Base-by-base conservation (phyloP, 1,140 invertebrate genomes). In the Drepana arcuata region DNA sequence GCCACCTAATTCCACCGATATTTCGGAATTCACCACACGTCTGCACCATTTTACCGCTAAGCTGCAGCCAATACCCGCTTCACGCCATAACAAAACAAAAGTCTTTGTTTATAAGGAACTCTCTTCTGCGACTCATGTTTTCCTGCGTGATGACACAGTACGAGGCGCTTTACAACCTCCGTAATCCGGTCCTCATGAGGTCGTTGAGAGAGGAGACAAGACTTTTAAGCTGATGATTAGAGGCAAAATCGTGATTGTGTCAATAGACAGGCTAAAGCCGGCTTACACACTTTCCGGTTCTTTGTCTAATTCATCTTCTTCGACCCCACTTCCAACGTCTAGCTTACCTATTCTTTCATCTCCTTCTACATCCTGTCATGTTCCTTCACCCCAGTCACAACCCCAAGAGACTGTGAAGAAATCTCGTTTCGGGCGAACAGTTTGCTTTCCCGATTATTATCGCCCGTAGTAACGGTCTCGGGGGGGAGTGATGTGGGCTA, bases 211-310 rank as follows among this genome's bases (percentile, higher is more conserved):
- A 4, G 15, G 40, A 0, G 27, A 37, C 2, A 77, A 75, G 42
- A 50, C 35, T 23, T 74, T 63, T 34, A 54, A 34, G 14, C 31
- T 77, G 2, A 35, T 55, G 0, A 46, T 62, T 1, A 47, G 49
- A 14, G 63, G 49, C 2, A 62, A 51, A 45, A 34, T 42, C 1
- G 31, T 36, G 0, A 70, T 47, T 1, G 48, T 78, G 12, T 41
- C 62, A 7, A 46, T 80, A 9, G 68, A 81, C 41, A 48, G 77
- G n/a, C 33, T 80, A 1, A 78, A 80, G 45, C 69, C 75, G 15
- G 75, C 72, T 0, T 56, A 58, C 28, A 31, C n/a, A n/a, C n/a
- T n/a, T n/a, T n/a, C n/a, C n/a, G n/a, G n/a, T n/a, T n/a, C n/a
- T n/a, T n/a, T n/a, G n/a, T n/a, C n/a, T n/a, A n/a, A n/a, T n/a